Conservation (phyloP, 2,888 invertebrate genomes). For the Drosophila histrio region DNA sequence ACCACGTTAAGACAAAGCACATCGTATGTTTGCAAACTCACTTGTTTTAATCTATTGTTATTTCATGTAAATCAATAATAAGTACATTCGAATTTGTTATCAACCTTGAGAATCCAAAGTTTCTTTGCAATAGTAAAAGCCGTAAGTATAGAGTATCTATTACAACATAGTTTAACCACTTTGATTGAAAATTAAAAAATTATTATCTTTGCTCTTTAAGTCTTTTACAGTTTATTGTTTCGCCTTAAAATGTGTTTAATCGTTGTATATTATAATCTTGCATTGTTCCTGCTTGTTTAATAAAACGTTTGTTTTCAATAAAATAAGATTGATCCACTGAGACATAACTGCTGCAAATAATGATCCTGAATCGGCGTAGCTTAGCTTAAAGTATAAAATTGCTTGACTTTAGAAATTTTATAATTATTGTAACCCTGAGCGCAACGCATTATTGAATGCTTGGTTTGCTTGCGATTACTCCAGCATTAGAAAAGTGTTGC, state of each 20-base stretch:
- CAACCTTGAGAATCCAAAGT: conserved; percentile 2
- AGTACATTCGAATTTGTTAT: conserved; percentile 18
- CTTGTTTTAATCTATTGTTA: neutral
- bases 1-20: neutral
- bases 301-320: conserved; percentile 2
- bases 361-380: conserved; percentile 20
- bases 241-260: conserved; percentile 33
- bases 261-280: neutral
- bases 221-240: conserved; percentile 54
- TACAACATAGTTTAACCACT: neutral
- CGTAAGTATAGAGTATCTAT: neutral
- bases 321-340: conserved; percentile 11
- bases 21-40: conserved; percentile 18
- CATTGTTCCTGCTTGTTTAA: neutral
- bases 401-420: conserved; percentile 13
- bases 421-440: conserved; percentile 45
- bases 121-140: neutral
- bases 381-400: conserved; percentile 35
- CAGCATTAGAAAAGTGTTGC: neutral
- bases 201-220: conserved; percentile 29
- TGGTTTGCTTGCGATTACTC: neutral
- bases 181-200: neutral
- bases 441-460: conserved; percentile 16
- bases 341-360: conserved; percentile 13
- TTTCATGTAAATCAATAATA: neutral